phyloP scores from a whole-genome alignment of 2,888 invertebrate species.

The Pecten maximus region DNA sequence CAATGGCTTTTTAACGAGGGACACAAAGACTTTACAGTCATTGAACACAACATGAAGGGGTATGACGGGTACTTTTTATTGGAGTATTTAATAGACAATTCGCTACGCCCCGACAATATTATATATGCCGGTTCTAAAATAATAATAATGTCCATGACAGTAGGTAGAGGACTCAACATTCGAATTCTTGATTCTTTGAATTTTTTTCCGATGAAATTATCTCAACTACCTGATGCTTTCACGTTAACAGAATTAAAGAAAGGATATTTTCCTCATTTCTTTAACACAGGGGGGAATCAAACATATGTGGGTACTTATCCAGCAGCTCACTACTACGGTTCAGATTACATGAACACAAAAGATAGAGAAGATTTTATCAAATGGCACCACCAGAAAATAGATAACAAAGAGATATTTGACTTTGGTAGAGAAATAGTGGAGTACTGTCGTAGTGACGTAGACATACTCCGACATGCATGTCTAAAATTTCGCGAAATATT shows the following conservation, averaged over 20 bases:
- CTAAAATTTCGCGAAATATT: conserved; percentile 53
- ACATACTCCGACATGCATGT: conserved; percentile 52
- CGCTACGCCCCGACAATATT: conserved; percentile 49
- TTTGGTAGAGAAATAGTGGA: conserved; percentile 53
- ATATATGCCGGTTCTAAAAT: conserved; percentile 56
- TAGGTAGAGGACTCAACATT: conserved; percentile 41
- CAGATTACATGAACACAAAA: conserved; percentile 50
- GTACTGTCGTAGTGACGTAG: conserved; percentile 57
- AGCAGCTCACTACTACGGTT: conserved; percentile 48
- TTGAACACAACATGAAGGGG: conserved; percentile 55
- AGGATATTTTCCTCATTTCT: conserved; percentile 62
- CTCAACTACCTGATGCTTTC: conserved; percentile 55
- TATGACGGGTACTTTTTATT: conserved; percentile 56
- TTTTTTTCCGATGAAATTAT: conserved; percentile 52
- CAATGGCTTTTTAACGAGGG: conserved; percentile 52
- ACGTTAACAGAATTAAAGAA: conserved; percentile 54
- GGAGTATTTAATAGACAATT: conserved; percentile 55
- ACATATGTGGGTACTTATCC: conserved; percentile 58
- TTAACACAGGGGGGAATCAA: conserved; percentile 55
- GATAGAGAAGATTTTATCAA: conserved; percentile 46
- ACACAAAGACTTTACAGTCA: conserved; percentile 51
- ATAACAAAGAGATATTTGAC: conserved; percentile 47
- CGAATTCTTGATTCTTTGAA: conserved; percentile 50
- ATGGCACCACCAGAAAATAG: conserved; percentile 43
- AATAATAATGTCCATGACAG: conserved; percentile 50